Base-by-base conservation (phyloP, 2,888 invertebrate species). In the Sinohyriopsis cumingii region DNA sequence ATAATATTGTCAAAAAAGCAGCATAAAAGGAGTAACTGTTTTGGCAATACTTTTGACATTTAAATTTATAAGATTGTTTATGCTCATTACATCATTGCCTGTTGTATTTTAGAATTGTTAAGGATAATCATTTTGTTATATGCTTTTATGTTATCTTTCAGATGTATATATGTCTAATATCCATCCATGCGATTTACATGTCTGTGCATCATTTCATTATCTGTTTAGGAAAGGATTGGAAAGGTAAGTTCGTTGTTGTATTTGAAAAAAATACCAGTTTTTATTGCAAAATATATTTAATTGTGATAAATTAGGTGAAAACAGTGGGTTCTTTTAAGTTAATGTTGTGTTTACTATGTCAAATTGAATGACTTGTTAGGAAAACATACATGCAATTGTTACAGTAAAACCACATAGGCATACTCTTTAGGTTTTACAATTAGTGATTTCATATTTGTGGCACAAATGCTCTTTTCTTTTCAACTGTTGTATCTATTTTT, bases 121-220 rank as follows among this genome's bases (percentile, higher is more conserved):
- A 24, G 22, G 18, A 25, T 25, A 61, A 25, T 24, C 18, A 25
- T 24, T 12, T 25, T 15, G 22, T 9, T 15, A 25, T 28, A 7
- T 68, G 24, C 20, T n/a, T 61, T 64, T 67, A 63, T 67, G 68
- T 68, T 76, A 57, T 74, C 25, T 87, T 87, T 73, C 92, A 98
- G 98, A 94, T 99, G 90, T 99, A 99, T 91, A 98, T 99, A 86
- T 99, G 98, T n/a, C 93, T 95, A 68, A 95, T 99, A 91, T 99
- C 98, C 63, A 91, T 96, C 79, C 98, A 99, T 92, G 95, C 98
- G 20, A 92, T 99, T 82, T 94, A 96, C 85, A 92, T 99, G 89
- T 94, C 97, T 4, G 93, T 98, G 78, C 95, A 96, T 90, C 98
- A 99, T 91, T 98, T 99, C 89, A 93, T 97, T 72, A 94, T 94